A percentile compares a stretch with the other conserved stretches of the same genome.
These are phyloP conservation scores for Theristicus caerulescens DNA, from an alignment of 2,113 vertebrate genomes.

Conservation along the genomic window DNA sequence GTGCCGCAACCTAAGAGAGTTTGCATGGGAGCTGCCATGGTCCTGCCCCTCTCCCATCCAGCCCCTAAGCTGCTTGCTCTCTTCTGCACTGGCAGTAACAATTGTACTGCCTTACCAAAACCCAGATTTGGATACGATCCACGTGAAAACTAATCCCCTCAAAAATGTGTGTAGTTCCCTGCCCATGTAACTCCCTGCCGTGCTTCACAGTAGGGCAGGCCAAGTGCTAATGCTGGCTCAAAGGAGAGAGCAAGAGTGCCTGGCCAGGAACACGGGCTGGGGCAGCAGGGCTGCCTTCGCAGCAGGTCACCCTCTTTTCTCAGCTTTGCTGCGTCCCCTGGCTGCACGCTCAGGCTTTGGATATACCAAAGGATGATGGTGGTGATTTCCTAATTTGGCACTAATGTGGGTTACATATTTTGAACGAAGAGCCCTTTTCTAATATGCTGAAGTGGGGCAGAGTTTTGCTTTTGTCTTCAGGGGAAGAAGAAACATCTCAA, in stretches of 20 bases:
- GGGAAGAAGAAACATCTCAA: neutral
- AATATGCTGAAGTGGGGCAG: neutral
- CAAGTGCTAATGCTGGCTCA: neutral
- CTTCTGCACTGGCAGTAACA: neutral
- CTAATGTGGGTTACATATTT: neutral
- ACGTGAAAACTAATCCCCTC: neutral
- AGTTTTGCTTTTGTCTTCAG: neutral
- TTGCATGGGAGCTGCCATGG: neutral
- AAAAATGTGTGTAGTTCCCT: neutral
- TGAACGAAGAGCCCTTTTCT: neutral
- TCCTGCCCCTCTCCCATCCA: neutral
- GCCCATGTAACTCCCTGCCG: neutral
- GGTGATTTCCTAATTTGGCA: neutral
- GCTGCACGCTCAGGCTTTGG: neutral
- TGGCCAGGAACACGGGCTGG: neutral
- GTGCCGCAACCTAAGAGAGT: neutral
- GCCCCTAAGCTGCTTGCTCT: neutral
- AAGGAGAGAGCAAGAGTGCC: neutral
- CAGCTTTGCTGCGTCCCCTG: rapidly evolving
- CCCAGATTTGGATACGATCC: neutral
- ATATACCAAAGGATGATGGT: neutral
- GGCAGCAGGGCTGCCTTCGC: neutral
- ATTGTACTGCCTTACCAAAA: neutral
- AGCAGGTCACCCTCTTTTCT: neutral
- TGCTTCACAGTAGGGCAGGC: neutral